Conservation (phyloP, 2,888 invertebrate genomes). For the Lasioglossum marginatum region DNA sequence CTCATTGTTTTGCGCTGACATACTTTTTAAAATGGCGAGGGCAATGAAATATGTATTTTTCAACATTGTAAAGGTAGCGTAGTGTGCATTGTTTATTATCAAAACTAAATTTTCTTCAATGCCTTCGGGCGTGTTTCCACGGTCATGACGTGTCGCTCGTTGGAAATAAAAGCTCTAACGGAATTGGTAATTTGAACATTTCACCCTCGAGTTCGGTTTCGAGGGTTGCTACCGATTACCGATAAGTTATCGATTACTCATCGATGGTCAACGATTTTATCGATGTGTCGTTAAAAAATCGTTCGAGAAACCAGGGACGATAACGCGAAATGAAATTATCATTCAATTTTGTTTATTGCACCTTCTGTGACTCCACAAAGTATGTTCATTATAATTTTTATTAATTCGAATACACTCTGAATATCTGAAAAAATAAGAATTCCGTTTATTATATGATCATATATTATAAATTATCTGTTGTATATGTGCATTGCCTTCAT, state of each 20-base stretch:
- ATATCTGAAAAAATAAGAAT: not conserved
- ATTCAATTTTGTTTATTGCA: not conserved
- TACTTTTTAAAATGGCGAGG: no score
- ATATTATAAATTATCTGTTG: not conserved
- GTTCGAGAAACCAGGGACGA: not conserved
- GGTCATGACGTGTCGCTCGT: constrained; percentile 5
- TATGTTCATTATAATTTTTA: not conserved
- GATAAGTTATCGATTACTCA: not conserved
- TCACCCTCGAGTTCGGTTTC: constrained; percentile 32
- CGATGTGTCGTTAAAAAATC: not conserved
- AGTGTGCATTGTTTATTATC: not conserved
- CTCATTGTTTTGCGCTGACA: not conserved
- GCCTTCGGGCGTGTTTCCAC: not conserved
- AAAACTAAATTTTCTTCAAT: not conserved
- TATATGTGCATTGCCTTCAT: not conserved
- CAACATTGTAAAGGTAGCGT: not conserved
- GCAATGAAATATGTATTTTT: no score
- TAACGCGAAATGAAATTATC: not conserved
- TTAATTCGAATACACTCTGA: not conserved
- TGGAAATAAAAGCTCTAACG: constrained; percentile 41
- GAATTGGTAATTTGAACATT: constrained; percentile 48
- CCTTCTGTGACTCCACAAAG: not conserved
- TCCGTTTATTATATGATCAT: not conserved
- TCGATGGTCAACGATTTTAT: not conserved
- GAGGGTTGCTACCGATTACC: constrained; percentile 10